Base-by-base conservation (phyloP, 2,797 vertebrate genomes). In the Sebastes hubbsi region DNA sequence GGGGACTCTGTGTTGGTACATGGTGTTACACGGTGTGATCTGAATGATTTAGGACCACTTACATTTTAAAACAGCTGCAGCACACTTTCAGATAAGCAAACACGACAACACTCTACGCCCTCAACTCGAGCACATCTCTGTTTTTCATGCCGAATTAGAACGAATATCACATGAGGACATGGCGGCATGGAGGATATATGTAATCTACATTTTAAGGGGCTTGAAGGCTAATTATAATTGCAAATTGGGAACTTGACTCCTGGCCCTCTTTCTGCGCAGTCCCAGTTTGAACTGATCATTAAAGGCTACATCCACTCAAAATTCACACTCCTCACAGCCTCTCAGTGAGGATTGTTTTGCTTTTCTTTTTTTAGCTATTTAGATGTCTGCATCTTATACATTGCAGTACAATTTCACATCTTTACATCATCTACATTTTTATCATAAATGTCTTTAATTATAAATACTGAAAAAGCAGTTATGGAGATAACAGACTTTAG, bases 181-280 rank as follows among this genome's bases (percentile, higher is more conserved):
- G 63, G 75, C 49, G 14, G 75, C 83, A 46, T 54, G 76, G 46
- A 60, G 63, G 75, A 85, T 83, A 77, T 85, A 77, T 64, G 70
- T 77, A 77, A 86, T 89, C 75, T 87, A 81, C 81, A 88, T 87
- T 90, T 81, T 59, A 75, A 85, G 77, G 78, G 49, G 75, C 78
- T 82, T 29, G 68, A 46, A 70, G 72, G 72, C 68, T 82, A 75
- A 91, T 90, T 90, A 77, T 80, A 88, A 89, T 87, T 87, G 82
- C 80, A 87, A 91, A 91, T 88, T 65, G 66, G 70, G 32, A 77
- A 36, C 77, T 89, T 83, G 79, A 90, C 88, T 89, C 71, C 69
- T 80, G 75, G 82, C 80, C 75, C 64, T 81, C 16, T 80, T 81
- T 86, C 25, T 10, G 56, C 24, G 4, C 66, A 74, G 84, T 79